Percentiles rank a stretch among this genome's conserved stretches.
These are phyloP conservation scores for Diphyllodes magnificus DNA, from an alignment of 2,113 vertebrate genomes.

Conservation along the genomic window DNA sequence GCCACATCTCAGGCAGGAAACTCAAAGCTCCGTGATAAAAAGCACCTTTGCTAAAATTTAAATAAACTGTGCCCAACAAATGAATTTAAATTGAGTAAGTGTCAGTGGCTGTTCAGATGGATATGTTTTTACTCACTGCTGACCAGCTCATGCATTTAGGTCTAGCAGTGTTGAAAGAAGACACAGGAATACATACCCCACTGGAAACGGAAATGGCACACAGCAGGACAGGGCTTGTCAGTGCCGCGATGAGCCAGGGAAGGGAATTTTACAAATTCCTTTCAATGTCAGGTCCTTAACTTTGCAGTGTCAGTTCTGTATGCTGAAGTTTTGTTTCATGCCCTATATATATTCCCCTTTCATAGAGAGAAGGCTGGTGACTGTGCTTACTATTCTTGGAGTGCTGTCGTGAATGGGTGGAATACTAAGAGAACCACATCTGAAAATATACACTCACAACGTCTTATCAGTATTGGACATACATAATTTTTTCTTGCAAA, in stretches of 20 bases:
- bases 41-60: background rate
- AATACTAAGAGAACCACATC: conserved; percentile 71
- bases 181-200: background rate
- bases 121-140: background rate
- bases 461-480: conserved; percentile 78
- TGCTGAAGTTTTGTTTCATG: conserved; percentile 53
- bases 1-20: background rate
- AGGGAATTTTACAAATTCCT: conserved; percentile 57
- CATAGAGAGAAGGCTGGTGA: conserved; percentile 46
- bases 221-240: background rate
- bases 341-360: conserved; percentile 59
- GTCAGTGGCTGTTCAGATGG: background rate
- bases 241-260: background rate
- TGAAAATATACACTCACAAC: conserved; percentile 67
- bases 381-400: conserved; percentile 68
- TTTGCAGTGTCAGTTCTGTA: conserved; percentile 39
- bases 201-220: background rate
- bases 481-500: conserved; percentile 71
- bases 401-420: conserved; percentile 53
- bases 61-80: background rate
- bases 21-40: background rate
- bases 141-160: background rate
- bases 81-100: background rate
- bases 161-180: background rate
- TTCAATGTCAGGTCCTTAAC: conserved; percentile 62